Base-by-base conservation (phyloP, 2,113 vertebrate species). In the Toxotes chatareus region DNA sequence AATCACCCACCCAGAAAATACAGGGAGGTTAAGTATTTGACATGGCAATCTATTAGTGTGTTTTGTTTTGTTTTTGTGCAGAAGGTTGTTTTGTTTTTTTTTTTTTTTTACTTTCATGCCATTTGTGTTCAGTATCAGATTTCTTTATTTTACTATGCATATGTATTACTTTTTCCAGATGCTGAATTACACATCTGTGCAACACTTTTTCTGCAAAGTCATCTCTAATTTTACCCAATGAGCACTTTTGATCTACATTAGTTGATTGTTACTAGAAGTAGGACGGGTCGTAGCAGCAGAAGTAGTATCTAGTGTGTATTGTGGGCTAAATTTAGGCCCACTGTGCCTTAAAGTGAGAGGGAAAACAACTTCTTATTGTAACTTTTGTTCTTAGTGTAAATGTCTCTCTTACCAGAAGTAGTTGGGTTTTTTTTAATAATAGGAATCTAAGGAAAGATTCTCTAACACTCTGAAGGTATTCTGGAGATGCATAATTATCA, bases 211-310 rank as follows among this genome's bases (percentile, higher is more conserved):
- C 14, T 16, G 14, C 19, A 3, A 4, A 56, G 23, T 60, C 2
- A 60, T 72, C 17, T 68, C 40, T 27, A 17, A 23, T 51, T 51
- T 60, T 47, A 57, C 36, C 4, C 7, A 44, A 11, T 68, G 5
- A 31, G 1, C 9, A 57, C 6, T 34, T 71, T 16, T 27, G 27
- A 27, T n/a, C 11, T 59, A 49, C 31, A 61, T 73, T 9, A 36
- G 5, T 36, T 62, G n/a, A 53, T 44, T 60, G 67, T 71, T n/a
- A 65, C 36, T 11, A 66, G 19, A 19, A 55, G 19, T 65, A 61
- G 60, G 27, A 34, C 0, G 36, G 32, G 17, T 59, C 11, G 0
- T 7, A 32, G 34, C 3, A 55, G 21, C 21, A 46, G 17, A 12
- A n/a, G 17, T 44, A 19, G 56, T n/a, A 16, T 23, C 46, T 16